Evolutionary conservation across 2,888 invertebrate genomes (phyloP), one percentile per base, ranked within the genome.

Genomic region (Octodonta nipae): DNA sequence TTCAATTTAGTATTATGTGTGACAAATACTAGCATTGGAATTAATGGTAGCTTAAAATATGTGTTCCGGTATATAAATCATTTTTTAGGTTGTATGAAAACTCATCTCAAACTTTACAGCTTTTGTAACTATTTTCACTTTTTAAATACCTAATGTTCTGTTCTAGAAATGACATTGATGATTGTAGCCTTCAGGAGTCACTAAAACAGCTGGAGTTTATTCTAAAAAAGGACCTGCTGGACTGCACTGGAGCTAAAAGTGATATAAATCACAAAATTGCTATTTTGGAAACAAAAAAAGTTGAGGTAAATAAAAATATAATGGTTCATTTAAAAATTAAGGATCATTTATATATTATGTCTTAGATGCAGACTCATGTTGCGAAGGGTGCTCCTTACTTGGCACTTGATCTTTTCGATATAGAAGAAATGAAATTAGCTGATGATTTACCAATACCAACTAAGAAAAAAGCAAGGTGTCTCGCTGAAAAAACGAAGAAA

Each of bases 351-450:
- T n/a, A n/a, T n/a, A n/a, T n/a, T 4, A 10, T 24, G 26, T 45
- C 43, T 36, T 52, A 73, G 70, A 68, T 71, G 66, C 48, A 55
- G n/a, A 51, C 58, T 11, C 64, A 67, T 10, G 70, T 74, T 2
- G 60, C 58, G 3, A 58, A 64, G 26, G 68, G 73, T 0, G 73
- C 73, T 0, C 74, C 75, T 0, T 71, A 71, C 52, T 54, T 73
- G 26, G 70, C 72, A 0, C 50, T 75, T 35, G 63, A 62, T 36
- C 60, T 69, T 16, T 56, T 60, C 36, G 66, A 67, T 6, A 63
- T 69, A 22, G 56, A 63, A 8, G 65, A 66, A 2, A 54, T 67
- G 0, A 56, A 63, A 35, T 45, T 66, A 24, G 50, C 58, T 3
- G 37, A 50, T 3, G 41, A 54, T 36, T 40, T 64, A 27, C 57